A percentile compares a stretch with the other conserved stretches of the same genome.
Conservation (phyloP, 2,888 invertebrate genomes). For the Trichacis sp. region DNA sequence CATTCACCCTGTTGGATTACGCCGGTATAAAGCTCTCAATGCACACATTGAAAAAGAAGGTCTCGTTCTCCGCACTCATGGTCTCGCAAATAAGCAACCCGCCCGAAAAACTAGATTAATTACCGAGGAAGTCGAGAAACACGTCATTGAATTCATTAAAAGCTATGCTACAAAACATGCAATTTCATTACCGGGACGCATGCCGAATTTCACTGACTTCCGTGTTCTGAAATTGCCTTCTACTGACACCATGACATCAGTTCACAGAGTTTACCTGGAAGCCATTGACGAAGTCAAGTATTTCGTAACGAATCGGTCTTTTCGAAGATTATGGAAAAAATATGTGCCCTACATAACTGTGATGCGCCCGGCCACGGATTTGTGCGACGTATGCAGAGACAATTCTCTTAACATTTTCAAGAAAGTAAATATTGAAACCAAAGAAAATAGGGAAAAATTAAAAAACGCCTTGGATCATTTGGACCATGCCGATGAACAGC, state of each 20-base stretch:
- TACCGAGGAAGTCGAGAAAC: not conserved
- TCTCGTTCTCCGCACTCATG: too few relatives aligned
- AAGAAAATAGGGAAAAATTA: too few relatives aligned
- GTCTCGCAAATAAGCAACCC: not conserved
- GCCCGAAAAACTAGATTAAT: not conserved
- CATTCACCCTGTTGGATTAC: not conserved
- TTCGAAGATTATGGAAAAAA: not conserved
- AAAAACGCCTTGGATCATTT: too few relatives aligned
- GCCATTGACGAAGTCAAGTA: not conserved
- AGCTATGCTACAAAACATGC: not conserved
- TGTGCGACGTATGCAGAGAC: not conserved
- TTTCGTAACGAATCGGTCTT: not conserved
- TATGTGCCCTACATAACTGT: not conserved
- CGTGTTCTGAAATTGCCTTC: conserved; percentile 9
- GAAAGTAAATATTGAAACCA: too few relatives aligned
- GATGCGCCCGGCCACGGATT: not conserved
- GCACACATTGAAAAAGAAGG: too few relatives aligned
- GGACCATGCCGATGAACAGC: too few relatives aligned
- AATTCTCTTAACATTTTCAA: not conserved
- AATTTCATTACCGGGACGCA: not conserved
- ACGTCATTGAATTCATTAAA: not conserved
- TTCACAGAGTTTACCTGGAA: not conserved
- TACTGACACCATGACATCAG: not conserved
- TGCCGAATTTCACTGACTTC: conserved; percentile 9
- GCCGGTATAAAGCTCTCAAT: not conserved